Evolutionary conservation across 2,113 vertebrate genomes (phyloP).

Genomic region (Sciurus niger): DNA sequence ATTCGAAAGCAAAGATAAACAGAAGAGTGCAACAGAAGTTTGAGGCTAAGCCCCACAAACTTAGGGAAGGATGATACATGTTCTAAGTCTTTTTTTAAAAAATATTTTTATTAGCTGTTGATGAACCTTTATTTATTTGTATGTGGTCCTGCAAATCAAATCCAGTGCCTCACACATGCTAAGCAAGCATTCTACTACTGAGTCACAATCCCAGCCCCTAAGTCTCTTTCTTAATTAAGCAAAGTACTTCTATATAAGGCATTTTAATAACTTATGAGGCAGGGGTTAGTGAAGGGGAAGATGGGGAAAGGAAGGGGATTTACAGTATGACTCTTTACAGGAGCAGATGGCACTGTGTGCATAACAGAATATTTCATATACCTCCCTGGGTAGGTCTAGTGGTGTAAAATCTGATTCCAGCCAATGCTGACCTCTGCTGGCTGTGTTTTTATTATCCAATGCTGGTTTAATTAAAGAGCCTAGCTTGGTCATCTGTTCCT

Average conservation of each 20-base stretch:
- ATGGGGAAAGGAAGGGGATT: background rate
- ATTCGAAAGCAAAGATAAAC: constrained; percentile 31
- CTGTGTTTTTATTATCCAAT: background rate
- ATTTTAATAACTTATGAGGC: background rate
- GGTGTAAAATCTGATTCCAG: background rate
- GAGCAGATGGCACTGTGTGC: background rate
- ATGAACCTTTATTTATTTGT: too few species aligned
- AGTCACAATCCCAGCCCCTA: background rate
- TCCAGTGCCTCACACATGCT: too few species aligned
- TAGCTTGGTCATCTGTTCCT: background rate
- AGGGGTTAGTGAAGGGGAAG: background rate
- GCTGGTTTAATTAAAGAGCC: background rate
- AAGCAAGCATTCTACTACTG: too few species aligned
- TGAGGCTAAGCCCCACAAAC: background rate
- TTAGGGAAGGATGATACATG: background rate
- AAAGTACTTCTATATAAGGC: background rate
- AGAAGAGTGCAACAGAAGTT: background rate
- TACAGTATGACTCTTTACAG: background rate
- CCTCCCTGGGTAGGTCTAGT: background rate
- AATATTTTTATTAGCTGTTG: too few species aligned
- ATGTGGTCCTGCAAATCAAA: too few species aligned
- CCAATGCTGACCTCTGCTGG: background rate
- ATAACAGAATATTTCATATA: background rate
- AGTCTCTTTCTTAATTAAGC: constrained; percentile 13
- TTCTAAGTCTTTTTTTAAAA: background rate